Evolutionary conservation across 2,888 invertebrate species (phyloP), one percentile per base, ranked within the genome.

Genomic region (Trachelus iudaicus): DNA sequence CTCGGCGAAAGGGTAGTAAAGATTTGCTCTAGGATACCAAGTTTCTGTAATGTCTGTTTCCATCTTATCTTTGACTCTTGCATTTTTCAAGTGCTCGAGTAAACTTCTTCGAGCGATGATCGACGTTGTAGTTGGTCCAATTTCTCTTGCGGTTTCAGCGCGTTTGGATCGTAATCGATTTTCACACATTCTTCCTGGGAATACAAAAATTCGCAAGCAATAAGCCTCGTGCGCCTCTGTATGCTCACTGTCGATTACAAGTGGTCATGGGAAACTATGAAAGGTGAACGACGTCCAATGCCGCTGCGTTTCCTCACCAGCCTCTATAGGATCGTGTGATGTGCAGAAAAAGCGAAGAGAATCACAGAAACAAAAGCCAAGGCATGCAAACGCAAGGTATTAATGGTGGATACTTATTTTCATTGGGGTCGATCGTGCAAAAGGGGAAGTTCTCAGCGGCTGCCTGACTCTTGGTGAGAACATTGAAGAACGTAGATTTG

Each of bases 341-440:
- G 56, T 23, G 71, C 12, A 71, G 11, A 71, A 33, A 71, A 71
- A 71, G 71, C 33, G 33, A 31, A 71, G 71, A 71, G 71, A 34
- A 71, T 34, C 31, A 34, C 31, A 71, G 9, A 33, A 71, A 79
- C 76, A 81, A 85, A 56, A 56, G 56, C 56, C 23, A 56, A 56
- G 56, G 23, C 56, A 23, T 56, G 56, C 9, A 56, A 56, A 23
- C 56, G 56, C 56, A 56, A 56, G 56, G 56, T 56, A 56, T 56
- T 56, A 56, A 56, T 56, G 56, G 23, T 56, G 56, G 83, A 95
- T 96, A 98, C 98, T 98, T 97, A 98, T 98, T 99, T 95, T 99
- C 99, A 97, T 99, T 99, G 75, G 99, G 99, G 93, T 99, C 99
- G 91, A 99, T 99, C 92, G 99, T 99, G 94, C 99, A 99, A 94